Conservation (phyloP, 2,888 invertebrate species). For the Apocheima hispidaria region DNA sequence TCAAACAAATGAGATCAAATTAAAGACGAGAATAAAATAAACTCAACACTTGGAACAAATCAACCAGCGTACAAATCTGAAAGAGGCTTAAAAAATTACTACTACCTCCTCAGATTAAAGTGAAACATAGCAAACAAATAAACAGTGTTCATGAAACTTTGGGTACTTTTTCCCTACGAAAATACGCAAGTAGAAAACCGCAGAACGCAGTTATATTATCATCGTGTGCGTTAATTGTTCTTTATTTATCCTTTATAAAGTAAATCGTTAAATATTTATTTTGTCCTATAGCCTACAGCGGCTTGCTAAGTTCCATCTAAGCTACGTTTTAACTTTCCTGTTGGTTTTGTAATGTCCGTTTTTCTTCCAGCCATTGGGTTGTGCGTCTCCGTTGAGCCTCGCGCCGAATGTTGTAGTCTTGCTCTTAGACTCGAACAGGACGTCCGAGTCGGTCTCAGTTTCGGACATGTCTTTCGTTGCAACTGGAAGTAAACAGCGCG, state of each 20-base stretch:
- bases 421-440: slow-evolving; percentile 91
- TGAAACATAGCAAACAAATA: too few species aligned
- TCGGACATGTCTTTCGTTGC: slow-evolving; percentile 89
- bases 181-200: background rate
- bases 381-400: slow-evolving; percentile 78
- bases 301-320: slow-evolving; percentile 49
- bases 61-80: too few species aligned
- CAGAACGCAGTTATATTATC: background rate
- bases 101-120: too few species aligned
- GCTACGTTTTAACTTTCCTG: slow-evolving; percentile 78
- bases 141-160: too few species aligned
- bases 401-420: slow-evolving; percentile 80
- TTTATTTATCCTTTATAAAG: background rate
- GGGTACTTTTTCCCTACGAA: too few species aligned
- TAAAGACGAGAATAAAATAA: too few species aligned
- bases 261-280: slow-evolving; percentile 9
- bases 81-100: too few species aligned
- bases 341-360: slow-evolving; percentile 84
- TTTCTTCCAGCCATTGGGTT: slow-evolving; percentile 82
- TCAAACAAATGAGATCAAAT: too few species aligned
- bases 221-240: background rate
- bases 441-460: slow-evolving; percentile 94
- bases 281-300: slow-evolving; percentile 38
- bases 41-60: too few species aligned
- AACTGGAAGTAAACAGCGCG: slow-evolving; percentile 74